Percentiles rank a stretch among this genome's conserved stretches.
phyloP scores from a whole-genome alignment of 1,140 invertebrate genomes.

The Apis mellifera region Amel_HAv3.1 CM009941.2:348001-348500 shows the following conservation, averaged over 20 bases:
- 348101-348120: not conserved
- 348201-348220: not conserved
- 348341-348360: no score
- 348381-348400: no score
- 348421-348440: no score
- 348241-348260: conserved; percentile 33
- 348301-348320: not conserved
- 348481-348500: conserved; percentile 12
- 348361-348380: no score
- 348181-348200: not conserved
- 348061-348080: not conserved
- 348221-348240: not conserved
- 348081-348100: conserved; percentile 9
- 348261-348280: conserved; percentile 50
- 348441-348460: not conserved
- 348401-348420: no score
- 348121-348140: no score
- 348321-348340: not conserved
- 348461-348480: conserved; percentile 38
- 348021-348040: not conserved
- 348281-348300: conserved; percentile 48
- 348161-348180: no score
- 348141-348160: no score
- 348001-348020: not conserved
- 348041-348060: conserved; percentile 21